Base-by-base conservation (phyloP, 2,888 invertebrate genomes). In the Drosophila robusta region DNA sequence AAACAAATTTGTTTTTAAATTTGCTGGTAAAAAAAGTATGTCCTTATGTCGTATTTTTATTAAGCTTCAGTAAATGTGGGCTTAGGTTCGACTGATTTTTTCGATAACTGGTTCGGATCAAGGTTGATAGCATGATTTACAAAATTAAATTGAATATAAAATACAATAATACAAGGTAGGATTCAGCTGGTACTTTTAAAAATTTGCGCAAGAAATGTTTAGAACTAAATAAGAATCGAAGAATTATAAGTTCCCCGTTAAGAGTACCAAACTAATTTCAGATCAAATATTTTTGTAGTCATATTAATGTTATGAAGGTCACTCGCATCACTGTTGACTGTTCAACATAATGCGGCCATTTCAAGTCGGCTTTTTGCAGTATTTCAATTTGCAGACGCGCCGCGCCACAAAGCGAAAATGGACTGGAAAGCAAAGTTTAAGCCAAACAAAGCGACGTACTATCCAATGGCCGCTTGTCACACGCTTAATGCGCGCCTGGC, bases 401-500 rank as follows among this genome's bases (percentile, higher is more conserved):
- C 41, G 22, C 47, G 61, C 56, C 70, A 61, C 45, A 69, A 75
- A 60, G 50, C 42, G 9, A 57, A 54, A 52, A 34, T 50, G 41
- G 32, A 44, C 58, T 14, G 12, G 8, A 50, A 41, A 12, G 26
- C 29, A 41, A 50, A 44, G 22, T 41, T 14, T 22, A 44, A 34
- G 47, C 24, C 12, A 49, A 36, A 68, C 26, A 57, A 54, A 73
- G 58, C 56, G 58, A 56, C 75, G 39, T 56, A 70, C 56, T 75
- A 79, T 75, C 45, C 54, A 79, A 78, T 78, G 58, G 58, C 55
- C 77, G 70, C 67, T 80, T 73, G 78, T 73, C 78, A 70, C 65
- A 78, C 77, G 63, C 68, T 66, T 84, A 84, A 84, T 89, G 87
- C 55, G 55, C 55, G 72, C 56, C 70, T 87, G 87, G 84, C 89